These are phyloP conservation scores for Margarornis squamiger DNA, from an alignment of 2,797 vertebrate genomes.

Conservation along the genomic window DNA sequence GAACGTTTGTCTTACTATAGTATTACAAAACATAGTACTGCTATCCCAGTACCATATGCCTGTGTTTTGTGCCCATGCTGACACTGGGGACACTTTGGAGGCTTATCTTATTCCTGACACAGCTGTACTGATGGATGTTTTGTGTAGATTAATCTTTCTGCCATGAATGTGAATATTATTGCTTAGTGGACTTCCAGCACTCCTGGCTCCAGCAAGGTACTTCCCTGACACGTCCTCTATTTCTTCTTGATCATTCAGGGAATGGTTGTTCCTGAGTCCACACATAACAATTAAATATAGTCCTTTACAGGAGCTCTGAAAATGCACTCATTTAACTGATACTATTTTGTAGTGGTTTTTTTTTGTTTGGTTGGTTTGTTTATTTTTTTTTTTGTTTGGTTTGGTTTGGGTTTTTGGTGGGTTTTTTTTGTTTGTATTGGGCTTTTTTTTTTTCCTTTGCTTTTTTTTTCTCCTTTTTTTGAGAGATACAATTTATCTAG, in stretches of 20 bases:
- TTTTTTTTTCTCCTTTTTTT: too few species aligned
- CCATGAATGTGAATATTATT: not conserved
- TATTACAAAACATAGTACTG: not conserved
- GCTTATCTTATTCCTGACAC: not conserved
- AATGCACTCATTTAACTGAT: not conserved
- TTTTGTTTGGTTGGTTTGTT: not conserved
- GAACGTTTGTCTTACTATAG: not conserved
- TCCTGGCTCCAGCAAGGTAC: not conserved
- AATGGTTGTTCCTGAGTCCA: not conserved
- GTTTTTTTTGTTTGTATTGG: too few species aligned
- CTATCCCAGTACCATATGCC: not conserved
- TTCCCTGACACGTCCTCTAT: fast-evolving
- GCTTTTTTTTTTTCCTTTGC: too few species aligned
- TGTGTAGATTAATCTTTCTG: not conserved
- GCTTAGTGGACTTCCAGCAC: not conserved
- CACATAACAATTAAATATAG: not conserved
- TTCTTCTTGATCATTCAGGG: not conserved
- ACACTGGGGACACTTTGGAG: not conserved
- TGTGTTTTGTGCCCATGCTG: not conserved
- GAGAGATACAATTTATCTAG: not conserved
- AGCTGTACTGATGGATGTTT: not conserved
- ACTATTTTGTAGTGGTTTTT: not conserved
- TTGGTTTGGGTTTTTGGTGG: too few species aligned
- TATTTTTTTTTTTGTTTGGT: too few species aligned
- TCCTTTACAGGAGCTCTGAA: not conserved